Conservation (phyloP, 2,113 vertebrate species). For the Procavia capensis region DNA sequence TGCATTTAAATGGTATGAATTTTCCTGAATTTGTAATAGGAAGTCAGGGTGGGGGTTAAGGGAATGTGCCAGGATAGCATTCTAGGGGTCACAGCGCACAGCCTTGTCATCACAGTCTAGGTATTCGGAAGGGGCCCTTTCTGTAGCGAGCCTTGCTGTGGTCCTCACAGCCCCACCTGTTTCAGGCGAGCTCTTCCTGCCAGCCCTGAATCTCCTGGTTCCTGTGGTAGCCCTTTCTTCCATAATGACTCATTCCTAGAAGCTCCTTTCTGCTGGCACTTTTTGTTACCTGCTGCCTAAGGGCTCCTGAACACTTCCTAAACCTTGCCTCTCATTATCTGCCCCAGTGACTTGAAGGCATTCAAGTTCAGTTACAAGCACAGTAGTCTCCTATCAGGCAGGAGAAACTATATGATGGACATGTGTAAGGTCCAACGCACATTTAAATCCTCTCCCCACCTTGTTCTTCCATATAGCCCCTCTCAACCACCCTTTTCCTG, state of each 20-base stretch:
- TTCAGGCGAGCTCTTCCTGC: not conserved
- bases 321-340: not conserved
- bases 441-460: not conserved
- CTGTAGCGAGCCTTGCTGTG: not conserved
- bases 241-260: not conserved
- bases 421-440: not conserved
- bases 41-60: not conserved
- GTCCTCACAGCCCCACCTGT: not conserved
- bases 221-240: not conserved
- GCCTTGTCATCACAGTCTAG: not conserved
- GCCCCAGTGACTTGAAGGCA: not conserved
- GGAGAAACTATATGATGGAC: not conserved
- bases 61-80: not conserved
- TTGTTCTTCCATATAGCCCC: not conserved
- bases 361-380: not conserved
- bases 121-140: not conserved
- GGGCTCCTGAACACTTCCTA: not conserved
- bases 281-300: not conserved
- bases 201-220: not conserved
- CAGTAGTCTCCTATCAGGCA: not conserved
- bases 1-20: not conserved
- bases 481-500: not conserved
- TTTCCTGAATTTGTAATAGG: not conserved
- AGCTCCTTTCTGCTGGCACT: not conserved
- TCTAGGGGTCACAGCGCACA: not conserved